Evolutionary conservation across 2,797 vertebrate genomes (phyloP), one percentile per base, ranked within the genome.

Genomic region (Percopsis omiscomaycus): DNA sequence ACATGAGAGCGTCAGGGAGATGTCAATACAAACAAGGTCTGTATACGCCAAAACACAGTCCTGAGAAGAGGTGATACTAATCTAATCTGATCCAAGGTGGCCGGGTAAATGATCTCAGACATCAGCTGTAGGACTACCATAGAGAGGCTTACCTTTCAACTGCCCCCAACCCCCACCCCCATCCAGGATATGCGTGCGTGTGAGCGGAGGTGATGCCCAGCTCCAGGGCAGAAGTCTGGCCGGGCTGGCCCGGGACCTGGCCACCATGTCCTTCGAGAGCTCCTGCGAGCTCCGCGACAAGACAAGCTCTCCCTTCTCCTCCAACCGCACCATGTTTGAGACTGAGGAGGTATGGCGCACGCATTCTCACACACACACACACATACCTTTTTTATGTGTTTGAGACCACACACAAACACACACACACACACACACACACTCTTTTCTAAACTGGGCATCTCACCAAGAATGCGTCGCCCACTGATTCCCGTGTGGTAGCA

Each of bases 241-340:
- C 47, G 85, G 80, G 28, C 75, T 92, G 52, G 91, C 93, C 14
- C 80, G 89, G 69, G 95, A 96, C 60, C 73, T 94, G 47, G 93
- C 93, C 1, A 74, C 91, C 0, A 84, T 90, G 69, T 92, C 93
- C 27, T 92, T 93, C 0, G 95, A 98, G 84, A 96, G 94, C 69
- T 95, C 95, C 3, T 98, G 95, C 59, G 94, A 96, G 81, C 81
- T 97, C 57, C 88, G 82, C 30, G 92, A 94, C 66, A 94, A 94
- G 0, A 92, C 91, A 80, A 95, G 95, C 63, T 96, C 95, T 0
- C 95, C 96, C 0, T 98, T 98, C 84, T 96, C 95, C 55, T 96
- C 96, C 67, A 96, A 94, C 84, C 92, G 95, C 77, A 97, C 95
- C 66, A 98, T 98, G 96, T 98, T 95, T 54, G 96, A 98, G 86